phyloP scores from a whole-genome alignment of 1,140 invertebrate genomes.

The Whitmania pigra region DNA sequence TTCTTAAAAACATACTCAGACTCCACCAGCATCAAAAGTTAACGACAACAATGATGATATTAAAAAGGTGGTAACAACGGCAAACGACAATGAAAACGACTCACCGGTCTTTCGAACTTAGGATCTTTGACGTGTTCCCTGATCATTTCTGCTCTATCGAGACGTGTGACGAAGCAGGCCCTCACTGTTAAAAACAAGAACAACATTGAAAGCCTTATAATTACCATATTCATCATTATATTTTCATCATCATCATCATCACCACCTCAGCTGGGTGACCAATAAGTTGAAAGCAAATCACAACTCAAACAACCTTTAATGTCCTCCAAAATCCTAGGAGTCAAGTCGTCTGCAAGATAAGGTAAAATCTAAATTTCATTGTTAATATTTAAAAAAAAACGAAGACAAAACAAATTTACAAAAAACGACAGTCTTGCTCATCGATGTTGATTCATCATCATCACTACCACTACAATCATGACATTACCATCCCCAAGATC shows the following conservation, averaged over 20 bases:
- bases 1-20: no score
- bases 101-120: background rate
- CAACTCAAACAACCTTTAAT: slow-evolving; percentile 16
- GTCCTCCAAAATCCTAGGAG: background rate
- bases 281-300: slow-evolving; percentile 4
- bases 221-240: background rate
- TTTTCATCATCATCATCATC: background rate
- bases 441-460: no score
- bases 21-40: no score
- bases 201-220: background rate
- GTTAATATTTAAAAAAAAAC: no score
- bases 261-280: background rate
- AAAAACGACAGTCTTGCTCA: background rate
- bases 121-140: background rate
- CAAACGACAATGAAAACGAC: background rate
- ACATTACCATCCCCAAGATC: background rate
- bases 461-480: background rate
- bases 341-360: background rate
- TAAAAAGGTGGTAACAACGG: no score
- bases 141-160: slow-evolving; percentile 54
- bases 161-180: slow-evolving; percentile 69
- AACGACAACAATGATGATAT: no score
- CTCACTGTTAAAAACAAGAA: slow-evolving; percentile 39
- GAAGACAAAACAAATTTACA: background rate
- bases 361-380: background rate